Evolutionary conservation across 2,888 invertebrate species (phyloP).

Genomic region (Erebia epiphron): DNA sequence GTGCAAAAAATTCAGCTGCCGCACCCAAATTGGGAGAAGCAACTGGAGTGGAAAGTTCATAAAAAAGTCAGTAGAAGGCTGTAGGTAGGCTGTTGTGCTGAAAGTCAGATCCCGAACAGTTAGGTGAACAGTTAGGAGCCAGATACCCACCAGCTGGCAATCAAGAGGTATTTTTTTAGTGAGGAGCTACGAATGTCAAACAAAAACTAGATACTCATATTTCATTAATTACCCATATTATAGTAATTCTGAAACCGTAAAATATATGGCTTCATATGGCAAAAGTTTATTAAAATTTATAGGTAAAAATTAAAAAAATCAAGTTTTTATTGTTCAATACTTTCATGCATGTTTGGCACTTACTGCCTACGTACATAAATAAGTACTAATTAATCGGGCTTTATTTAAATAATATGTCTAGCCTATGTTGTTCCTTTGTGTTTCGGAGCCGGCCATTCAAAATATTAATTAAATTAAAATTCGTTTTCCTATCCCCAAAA

Average conservation of each 20-base stretch:
- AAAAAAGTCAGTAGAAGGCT: neutral
- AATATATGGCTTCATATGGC: neutral
- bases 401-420: neutral
- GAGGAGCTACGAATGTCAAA: constrained; percentile 4
- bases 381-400: neutral
- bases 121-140: neutral
- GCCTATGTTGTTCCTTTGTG: neutral
- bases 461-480: constrained; percentile 3
- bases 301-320: constrained; percentile 2
- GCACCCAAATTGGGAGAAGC: neutral
- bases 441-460: neutral
- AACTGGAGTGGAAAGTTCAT: neutral
- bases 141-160: neutral
- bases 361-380: neutral
- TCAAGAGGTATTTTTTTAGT: neutral
- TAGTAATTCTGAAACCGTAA: neutral
- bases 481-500: neutral
- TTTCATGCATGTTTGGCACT: neutral
- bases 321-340: constrained; percentile 1
- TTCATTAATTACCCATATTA: constrained; percentile 6
- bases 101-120: neutral
- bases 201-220: constrained; percentile 1
- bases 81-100: neutral
- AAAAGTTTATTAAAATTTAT: neutral
- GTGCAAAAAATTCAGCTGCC: neutral